Conservation (phyloP, 2,797 vertebrate species). For the Synanceia verrucosa region DNA sequence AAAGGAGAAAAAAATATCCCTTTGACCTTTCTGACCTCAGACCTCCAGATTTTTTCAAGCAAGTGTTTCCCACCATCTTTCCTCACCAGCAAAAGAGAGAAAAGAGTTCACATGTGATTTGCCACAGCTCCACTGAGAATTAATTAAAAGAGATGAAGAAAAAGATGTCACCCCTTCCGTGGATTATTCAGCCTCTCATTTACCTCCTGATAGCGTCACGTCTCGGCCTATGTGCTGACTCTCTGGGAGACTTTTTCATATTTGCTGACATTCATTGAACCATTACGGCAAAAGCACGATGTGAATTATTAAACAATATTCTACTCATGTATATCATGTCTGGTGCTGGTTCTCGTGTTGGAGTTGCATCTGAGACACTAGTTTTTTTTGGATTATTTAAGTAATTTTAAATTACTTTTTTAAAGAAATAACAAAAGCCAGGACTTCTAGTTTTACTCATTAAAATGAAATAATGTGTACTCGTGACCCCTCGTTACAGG, state of each 20-base stretch:
- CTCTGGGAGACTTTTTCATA: constrained; percentile 19
- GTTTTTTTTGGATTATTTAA: not conserved
- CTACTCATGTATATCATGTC: not conserved
- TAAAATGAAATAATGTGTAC: too few relatives aligned
- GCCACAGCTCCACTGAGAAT: constrained; percentile 62
- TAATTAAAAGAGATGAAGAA: constrained; percentile 64
- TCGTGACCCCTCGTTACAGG: too few relatives aligned
- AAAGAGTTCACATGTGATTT: constrained; percentile 57
- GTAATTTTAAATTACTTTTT: too few relatives aligned
- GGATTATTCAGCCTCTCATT: constrained; percentile 51
- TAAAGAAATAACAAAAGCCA: too few relatives aligned
- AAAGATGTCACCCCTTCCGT: constrained; percentile 50
- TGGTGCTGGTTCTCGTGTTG: not conserved
- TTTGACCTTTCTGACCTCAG: constrained; percentile 40
- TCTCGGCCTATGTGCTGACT: constrained; percentile 1
- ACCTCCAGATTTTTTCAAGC: constrained; percentile 47
- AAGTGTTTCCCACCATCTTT: constrained; percentile 31
- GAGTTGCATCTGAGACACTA: not conserved
- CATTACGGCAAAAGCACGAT: not conserved
- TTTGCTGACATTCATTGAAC: constrained; percentile 27
- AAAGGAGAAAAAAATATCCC: not conserved
- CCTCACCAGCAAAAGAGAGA: constrained; percentile 10
- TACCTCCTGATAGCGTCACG: constrained; percentile 17
- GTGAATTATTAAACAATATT: constrained; percentile 9
- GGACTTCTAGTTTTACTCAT: too few relatives aligned